Evolutionary conservation across 1,140 invertebrate genomes (phyloP).

Genomic region (Pectinophora gossypiella): DNA sequence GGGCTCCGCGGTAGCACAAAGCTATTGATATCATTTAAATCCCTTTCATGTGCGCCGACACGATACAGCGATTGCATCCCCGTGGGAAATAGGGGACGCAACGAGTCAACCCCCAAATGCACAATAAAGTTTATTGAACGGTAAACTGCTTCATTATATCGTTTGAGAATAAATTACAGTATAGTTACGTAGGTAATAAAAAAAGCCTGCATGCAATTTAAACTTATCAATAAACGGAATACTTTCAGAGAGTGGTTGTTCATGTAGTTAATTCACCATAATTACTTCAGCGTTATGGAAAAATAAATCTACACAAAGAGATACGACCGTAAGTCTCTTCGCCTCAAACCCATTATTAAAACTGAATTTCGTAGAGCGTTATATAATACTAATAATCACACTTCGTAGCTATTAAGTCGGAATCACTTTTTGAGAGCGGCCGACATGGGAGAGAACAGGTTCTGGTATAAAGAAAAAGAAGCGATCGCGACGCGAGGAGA

Average conservation of each 20-base stretch:
- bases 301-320: conserved; percentile 2
- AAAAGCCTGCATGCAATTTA: no score
- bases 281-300: no score
- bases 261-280: no score
- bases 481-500: conserved; percentile 34
- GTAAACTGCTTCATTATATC: neutral
- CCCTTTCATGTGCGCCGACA: conserved; percentile 54
- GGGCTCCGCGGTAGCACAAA: conserved; percentile 55
- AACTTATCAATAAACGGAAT: no score
- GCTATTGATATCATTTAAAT: conserved; percentile 67
- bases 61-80: conserved; percentile 30
- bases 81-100: conserved; percentile 27
- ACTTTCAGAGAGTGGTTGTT: no score
- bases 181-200: no score
- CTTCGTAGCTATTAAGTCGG: conserved; percentile 57
- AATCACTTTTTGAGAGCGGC: conserved; percentile 56
- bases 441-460: conserved; percentile 57
- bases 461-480: conserved; percentile 50
- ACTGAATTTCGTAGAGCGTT: conserved; percentile 33
- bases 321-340: conserved; percentile 21
- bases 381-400: conserved; percentile 62
- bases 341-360: conserved; percentile 21
- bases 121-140: neutral
- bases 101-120: neutral
- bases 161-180: no score